These are phyloP conservation scores for Caenorhabditis brenneri DNA, from an alignment of 1,140 invertebrate species.

Conservation along the genomic window DNA sequence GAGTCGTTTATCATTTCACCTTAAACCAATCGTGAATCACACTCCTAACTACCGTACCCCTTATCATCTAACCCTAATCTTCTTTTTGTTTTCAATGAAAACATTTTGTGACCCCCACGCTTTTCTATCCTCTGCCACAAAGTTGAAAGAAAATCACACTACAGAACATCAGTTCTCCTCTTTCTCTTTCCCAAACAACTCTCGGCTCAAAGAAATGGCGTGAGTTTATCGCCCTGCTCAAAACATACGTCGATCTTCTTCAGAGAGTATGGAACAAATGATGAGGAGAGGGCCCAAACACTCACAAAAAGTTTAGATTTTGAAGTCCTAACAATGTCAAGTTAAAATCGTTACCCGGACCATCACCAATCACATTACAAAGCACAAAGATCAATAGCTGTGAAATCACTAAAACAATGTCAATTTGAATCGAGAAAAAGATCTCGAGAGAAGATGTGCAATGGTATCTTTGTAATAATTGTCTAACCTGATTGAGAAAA, in stretches of 20 bases:
- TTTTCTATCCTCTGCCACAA: background rate
- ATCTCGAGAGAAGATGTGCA: background rate
- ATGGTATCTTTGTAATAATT: background rate
- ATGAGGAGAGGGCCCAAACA: background rate
- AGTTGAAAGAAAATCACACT: background rate
- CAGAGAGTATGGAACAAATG: background rate
- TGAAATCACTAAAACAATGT: background rate
- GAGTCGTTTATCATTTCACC: background rate
- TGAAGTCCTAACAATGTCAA: background rate
- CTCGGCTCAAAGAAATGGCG: background rate
- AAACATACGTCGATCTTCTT: background rate
- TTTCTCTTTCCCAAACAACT: background rate
- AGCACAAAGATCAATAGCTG: background rate
- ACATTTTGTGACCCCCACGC: background rate
- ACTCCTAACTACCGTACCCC: background rate
- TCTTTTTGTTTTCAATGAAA: background rate
- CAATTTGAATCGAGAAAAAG: background rate
- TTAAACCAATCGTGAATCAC: background rate
- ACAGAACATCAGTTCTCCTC: constrained; percentile 25
- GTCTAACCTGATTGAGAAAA: constrained; percentile 40
- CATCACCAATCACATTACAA: background rate
- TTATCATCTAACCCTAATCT: background rate
- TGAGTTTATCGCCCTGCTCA: constrained; percentile 15
- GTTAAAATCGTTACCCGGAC: background rate
- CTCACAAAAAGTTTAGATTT: background rate